Evolutionary conservation across 2,888 invertebrate species (phyloP).

Genomic region (Drosophila mayaguana): DNA sequence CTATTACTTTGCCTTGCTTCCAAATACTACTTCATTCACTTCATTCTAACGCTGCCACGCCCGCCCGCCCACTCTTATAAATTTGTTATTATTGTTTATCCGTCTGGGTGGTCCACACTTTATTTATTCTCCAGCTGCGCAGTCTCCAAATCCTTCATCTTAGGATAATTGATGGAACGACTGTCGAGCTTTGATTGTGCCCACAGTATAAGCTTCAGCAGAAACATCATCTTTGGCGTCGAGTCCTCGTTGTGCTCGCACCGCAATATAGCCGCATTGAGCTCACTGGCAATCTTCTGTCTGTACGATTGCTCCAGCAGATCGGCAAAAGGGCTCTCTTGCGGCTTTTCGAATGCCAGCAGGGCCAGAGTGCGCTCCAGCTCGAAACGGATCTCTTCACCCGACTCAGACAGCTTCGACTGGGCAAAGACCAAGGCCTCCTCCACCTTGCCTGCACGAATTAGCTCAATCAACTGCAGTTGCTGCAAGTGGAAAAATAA

Average conservation of each 20-base stretch:
- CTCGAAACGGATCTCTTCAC: conserved; percentile 91
- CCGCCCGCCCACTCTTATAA: conserved; percentile 10
- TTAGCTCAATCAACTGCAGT: conserved; percentile 84
- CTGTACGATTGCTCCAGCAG: conserved; percentile 96
- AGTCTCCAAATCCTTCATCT: conserved; percentile 96
- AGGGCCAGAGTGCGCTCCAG: conserved; percentile 97
- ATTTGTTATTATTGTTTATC: conserved; percentile 17
- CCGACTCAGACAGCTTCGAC: conserved; percentile 93
- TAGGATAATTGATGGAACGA: conserved; percentile 97
- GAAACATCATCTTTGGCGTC: conserved; percentile 95
- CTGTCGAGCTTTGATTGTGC: conserved; percentile 97
- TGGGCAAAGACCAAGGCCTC: conserved; percentile 95
- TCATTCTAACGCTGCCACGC: conserved; percentile 11
- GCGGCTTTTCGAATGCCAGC: conserved; percentile 98
- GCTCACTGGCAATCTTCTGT: conserved; percentile 98
- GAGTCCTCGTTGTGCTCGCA: conserved; percentile 96
- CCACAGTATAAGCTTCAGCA: conserved; percentile 97
- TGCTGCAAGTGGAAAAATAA: conserved; percentile 96
- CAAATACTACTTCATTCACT: background rate
- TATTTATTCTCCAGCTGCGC: conserved; percentile 89
- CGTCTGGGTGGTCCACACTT: background rate
- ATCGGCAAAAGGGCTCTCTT: conserved; percentile 97
- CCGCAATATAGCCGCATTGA: conserved; percentile 98
- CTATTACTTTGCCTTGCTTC: conserved; percentile 29
- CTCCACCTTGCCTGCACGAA: conserved; percentile 90